These are phyloP conservation scores for Henricia sp. DNA, from an alignment of 53 echinoderm and acorn worm species.

Conservation along the genomic window DNA sequence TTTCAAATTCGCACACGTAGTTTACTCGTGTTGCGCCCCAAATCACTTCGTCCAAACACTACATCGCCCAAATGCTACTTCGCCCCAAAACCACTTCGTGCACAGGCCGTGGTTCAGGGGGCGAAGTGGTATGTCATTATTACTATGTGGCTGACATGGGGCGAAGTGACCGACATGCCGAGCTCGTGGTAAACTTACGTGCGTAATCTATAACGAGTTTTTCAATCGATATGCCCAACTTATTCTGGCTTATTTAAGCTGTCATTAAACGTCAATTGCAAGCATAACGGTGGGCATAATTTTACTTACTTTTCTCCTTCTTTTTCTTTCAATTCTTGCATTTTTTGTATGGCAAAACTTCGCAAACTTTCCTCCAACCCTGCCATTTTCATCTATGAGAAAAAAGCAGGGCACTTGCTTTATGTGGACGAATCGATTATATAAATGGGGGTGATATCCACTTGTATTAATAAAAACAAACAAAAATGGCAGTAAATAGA, in stretches of 20 bases:
- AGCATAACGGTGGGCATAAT: neutral
- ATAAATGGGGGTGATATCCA: neutral
- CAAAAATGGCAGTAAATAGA: too few relatives aligned
- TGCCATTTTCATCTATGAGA: constrained; percentile 32
- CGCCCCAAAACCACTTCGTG: too few relatives aligned
- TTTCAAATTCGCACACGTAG: too few relatives aligned
- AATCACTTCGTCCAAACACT: too few relatives aligned
- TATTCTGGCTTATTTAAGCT: neutral
- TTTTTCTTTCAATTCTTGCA: constrained; percentile 82
- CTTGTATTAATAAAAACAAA: too few relatives aligned
- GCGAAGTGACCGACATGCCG: too few relatives aligned
- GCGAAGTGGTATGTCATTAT: too few relatives aligned
- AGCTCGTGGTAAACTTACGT: neutral
- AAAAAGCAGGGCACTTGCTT: neutral
- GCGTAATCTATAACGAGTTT: too few relatives aligned
- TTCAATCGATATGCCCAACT: neutral
- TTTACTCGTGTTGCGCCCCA: too few relatives aligned
- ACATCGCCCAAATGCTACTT: too few relatives aligned
- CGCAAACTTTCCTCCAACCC: constrained; percentile 73
- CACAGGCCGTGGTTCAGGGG: too few relatives aligned
- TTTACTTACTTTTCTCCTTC: constrained; percentile 39
- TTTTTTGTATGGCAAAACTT: constrained; percentile 86
- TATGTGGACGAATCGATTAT: neutral
- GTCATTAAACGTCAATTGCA: neutral
- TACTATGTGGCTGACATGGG: too few relatives aligned